Percentiles rank a stretch among this genome's conserved stretches.
Conservation (phyloP, 35 echinoderm and acorn worm species). For the Ophioderma brevispina region DNA sequence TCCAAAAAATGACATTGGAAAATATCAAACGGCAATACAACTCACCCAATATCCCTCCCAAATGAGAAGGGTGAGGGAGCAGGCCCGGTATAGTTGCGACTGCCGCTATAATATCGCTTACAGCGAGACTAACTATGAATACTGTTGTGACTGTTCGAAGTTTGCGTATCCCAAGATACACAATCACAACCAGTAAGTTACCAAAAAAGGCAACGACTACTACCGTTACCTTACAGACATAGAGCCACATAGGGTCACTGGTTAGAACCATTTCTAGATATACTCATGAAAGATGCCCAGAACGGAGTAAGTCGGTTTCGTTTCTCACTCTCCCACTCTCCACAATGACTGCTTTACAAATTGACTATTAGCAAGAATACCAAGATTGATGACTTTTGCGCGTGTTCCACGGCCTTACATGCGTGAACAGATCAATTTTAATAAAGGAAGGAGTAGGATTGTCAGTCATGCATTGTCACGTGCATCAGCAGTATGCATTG, state of each 20-base stretch:
- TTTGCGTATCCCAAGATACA: slow-evolving; percentile 24
- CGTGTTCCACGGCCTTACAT: too few relatives aligned
- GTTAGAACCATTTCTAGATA: too few relatives aligned
- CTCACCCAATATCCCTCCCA: not conserved
- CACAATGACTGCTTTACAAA: too few relatives aligned
- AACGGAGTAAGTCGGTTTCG: too few relatives aligned
- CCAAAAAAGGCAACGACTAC: slow-evolving; percentile 58
- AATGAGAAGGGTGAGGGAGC: not conserved
- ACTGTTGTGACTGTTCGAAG: slow-evolving; percentile 49
- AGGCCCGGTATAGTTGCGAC: slow-evolving; percentile 41
- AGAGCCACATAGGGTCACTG: not conserved
- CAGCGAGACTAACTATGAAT: slow-evolving; percentile 63
- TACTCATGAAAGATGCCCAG: too few relatives aligned
- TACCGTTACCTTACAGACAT: slow-evolving; percentile 9
- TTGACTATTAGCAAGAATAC: too few relatives aligned
- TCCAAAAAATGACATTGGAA: slow-evolving; percentile 58
- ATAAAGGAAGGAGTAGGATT: too few relatives aligned
- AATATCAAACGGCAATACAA: slow-evolving; percentile 69
- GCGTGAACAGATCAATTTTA: too few relatives aligned
- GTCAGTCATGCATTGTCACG: too few relatives aligned
- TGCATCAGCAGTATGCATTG: too few relatives aligned
- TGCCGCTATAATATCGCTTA: slow-evolving; percentile 52
- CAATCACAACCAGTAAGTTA: slow-evolving; percentile 60
- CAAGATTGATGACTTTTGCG: too few relatives aligned
- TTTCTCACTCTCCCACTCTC: too few relatives aligned